Conservation (phyloP, 2,113 vertebrate genomes). For the Scalopus aquaticus region DNA sequence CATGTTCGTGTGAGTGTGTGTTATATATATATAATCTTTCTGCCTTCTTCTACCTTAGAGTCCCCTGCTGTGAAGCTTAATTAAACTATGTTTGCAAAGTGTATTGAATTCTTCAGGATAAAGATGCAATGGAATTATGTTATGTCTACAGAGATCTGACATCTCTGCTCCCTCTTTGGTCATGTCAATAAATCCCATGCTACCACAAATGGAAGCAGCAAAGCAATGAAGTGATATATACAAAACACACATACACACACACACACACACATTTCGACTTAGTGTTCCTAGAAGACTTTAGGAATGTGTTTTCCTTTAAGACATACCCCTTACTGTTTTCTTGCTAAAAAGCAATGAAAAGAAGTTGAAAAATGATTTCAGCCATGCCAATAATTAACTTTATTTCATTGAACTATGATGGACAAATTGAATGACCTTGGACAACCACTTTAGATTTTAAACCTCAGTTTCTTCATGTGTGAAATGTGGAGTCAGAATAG, state of each 20-base stretch:
- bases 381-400: neutral
- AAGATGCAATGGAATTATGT: neutral
- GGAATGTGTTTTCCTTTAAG: slow-evolving; percentile 19
- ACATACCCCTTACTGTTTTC: neutral
- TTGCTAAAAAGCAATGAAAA: neutral
- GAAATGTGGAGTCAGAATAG: neutral
- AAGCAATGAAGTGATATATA: slow-evolving; percentile 34
- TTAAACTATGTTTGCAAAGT: slow-evolving; percentile 56
- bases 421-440: neutral
- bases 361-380: neutral
- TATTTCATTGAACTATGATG: neutral
- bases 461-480: neutral
- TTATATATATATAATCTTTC: neutral
- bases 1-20: neutral
- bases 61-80: slow-evolving; percentile 11
- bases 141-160: neutral
- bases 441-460: neutral
- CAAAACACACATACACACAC: neutral
- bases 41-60: neutral
- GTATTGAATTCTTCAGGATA: neutral
- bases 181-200: neutral
- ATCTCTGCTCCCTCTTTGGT: neutral
- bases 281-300: neutral
- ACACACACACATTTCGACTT: neutral
- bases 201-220: neutral